Evolutionary conservation across 2,113 vertebrate genomes (phyloP).

Genomic region (Suricata suricatta): DNA sequence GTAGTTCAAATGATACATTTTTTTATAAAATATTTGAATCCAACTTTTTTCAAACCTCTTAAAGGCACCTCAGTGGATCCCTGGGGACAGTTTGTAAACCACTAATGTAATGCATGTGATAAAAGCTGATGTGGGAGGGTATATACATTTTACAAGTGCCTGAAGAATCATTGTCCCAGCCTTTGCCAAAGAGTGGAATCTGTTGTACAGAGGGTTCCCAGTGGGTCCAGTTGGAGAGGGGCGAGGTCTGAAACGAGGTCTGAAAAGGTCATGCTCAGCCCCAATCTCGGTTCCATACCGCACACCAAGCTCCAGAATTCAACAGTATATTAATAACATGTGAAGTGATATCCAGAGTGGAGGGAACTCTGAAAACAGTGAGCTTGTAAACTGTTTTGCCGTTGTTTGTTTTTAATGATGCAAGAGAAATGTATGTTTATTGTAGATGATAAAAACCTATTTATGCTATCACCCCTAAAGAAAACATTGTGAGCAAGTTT

Average conservation of each 20-base stretch:
- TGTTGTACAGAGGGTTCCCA: not conserved
- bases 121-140: not conserved
- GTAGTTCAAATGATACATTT: not conserved
- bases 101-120: not conserved
- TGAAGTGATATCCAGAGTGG: not conserved
- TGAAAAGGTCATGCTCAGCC: not conserved
- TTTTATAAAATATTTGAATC: not conserved
- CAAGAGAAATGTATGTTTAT: not conserved
- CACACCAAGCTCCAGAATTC: not conserved
- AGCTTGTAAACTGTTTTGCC: not conserved
- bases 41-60: not conserved
- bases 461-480: not conserved
- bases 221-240: not conserved
- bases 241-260: not conserved
- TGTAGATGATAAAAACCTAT: not conserved
- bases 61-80: not conserved
- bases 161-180: not conserved
- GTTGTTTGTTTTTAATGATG: not conserved
- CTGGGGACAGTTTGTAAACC: not conserved
- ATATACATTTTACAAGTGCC: not conserved
- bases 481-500: not conserved
- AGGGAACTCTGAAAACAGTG: not conserved
- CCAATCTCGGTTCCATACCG: fast-evolving
- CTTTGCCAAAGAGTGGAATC: not conserved
- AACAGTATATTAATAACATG: fast-evolving